These are phyloP conservation scores for Sebastes nivosus DNA, from an alignment of 2,797 vertebrate genomes.

Conservation along the genomic window DNA sequence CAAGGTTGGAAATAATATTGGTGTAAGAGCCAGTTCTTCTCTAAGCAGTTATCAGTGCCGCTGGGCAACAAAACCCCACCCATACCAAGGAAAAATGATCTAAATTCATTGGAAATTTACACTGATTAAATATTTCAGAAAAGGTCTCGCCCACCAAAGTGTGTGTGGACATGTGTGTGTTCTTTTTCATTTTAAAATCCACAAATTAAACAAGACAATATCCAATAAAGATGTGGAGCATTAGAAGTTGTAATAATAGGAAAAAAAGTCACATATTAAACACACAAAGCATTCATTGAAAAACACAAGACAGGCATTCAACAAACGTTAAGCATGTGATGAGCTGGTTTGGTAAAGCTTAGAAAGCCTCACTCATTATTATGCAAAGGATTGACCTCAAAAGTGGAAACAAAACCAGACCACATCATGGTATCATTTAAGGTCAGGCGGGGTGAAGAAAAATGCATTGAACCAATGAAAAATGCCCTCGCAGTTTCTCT, in stretches of 20 bases:
- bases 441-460: slow-evolving; percentile 26
- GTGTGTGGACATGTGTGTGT: slow-evolving; percentile 19
- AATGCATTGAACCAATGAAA: slow-evolving; percentile 10
- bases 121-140: slow-evolving; percentile 35
- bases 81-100: slow-evolving; percentile 39
- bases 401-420: slow-evolving; percentile 28
- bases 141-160: slow-evolving; percentile 12
- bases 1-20: slow-evolving; percentile 67
- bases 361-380: slow-evolving; percentile 41
- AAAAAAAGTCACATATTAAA: slow-evolving; percentile 55
- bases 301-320: slow-evolving; percentile 77
- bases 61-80: slow-evolving; percentile 72
- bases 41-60: slow-evolving; percentile 53
- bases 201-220: slow-evolving; percentile 28
- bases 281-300: slow-evolving; percentile 70
- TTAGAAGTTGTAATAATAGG: slow-evolving; percentile 32
- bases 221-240: slow-evolving; percentile 7
- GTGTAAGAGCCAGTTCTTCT: slow-evolving; percentile 43
- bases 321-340: slow-evolving; percentile 73
- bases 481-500: slow-evolving; percentile 7
- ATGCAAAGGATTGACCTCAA: slow-evolving; percentile 35
- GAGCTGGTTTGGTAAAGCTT: slow-evolving; percentile 49
- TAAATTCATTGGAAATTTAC: slow-evolving; percentile 34
- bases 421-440: slow-evolving; percentile 40
- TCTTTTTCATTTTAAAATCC: slow-evolving; percentile 22